Conservation (phyloP, 2,113 vertebrate genomes). For the Porphyrio hochstetteri region DNA sequence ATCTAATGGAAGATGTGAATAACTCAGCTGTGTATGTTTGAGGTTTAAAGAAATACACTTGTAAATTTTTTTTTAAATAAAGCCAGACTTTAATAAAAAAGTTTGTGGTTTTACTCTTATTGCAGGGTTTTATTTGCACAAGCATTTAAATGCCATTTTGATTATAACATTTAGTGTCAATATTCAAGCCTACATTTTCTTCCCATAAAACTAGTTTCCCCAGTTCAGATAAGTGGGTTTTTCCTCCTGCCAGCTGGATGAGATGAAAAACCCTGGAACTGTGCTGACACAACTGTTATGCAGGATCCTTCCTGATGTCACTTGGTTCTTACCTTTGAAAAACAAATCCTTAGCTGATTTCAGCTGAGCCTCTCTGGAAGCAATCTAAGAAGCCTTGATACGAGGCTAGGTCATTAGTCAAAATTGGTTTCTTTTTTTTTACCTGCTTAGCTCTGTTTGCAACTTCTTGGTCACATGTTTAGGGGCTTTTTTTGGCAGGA, state of each 20-base stretch:
- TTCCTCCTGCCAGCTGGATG: slow-evolving; percentile 60
- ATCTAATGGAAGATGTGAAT: slow-evolving; percentile 76
- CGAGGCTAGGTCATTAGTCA: background rate
- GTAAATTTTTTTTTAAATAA: slow-evolving; percentile 78
- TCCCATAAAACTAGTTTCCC: slow-evolving; percentile 68
- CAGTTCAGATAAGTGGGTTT: slow-evolving; percentile 65
- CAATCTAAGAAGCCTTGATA: background rate
- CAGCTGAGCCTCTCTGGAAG: background rate
- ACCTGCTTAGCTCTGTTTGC: background rate
- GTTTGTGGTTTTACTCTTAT: slow-evolving; percentile 76
- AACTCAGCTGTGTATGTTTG: slow-evolving; percentile 67
- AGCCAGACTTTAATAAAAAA: slow-evolving; percentile 74
- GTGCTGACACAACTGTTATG: slow-evolving; percentile 24
- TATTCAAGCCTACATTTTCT: slow-evolving; percentile 72
- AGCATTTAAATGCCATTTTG: slow-evolving; percentile 78
- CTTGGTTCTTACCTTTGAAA: slow-evolving; percentile 11
- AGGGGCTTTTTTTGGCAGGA: background rate
- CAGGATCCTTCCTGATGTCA: background rate
- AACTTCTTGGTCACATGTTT: background rate
- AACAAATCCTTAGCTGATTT: background rate
- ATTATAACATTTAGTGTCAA: slow-evolving; percentile 75
- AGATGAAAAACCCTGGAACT: slow-evolving; percentile 36
- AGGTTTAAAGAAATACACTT: slow-evolving; percentile 75
- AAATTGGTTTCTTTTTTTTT: background rate
- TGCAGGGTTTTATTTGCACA: slow-evolving; percentile 75